phyloP scores from a whole-genome alignment of 2,888 invertebrate species.

The Harpalus rufipes region DNA sequence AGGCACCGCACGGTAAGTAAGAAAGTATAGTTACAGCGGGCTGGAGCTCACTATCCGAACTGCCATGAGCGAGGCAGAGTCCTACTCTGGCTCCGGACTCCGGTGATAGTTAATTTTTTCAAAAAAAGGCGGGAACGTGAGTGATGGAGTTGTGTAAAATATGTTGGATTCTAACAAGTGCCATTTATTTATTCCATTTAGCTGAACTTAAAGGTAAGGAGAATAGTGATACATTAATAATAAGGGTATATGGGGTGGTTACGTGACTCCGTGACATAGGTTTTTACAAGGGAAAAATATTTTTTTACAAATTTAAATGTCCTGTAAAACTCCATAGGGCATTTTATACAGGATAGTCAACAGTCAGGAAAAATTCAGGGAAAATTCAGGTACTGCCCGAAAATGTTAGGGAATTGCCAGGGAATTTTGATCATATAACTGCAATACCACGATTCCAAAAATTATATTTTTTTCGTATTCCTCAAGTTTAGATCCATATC shows the following conservation, averaged over 20 bases:
- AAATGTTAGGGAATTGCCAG: no score
- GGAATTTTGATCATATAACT: no score
- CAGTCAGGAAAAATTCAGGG: no score
- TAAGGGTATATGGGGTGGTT: not conserved
- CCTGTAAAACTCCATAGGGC: no score
- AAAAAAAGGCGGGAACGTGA: not conserved
- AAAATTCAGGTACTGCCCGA: no score
- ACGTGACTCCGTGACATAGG: not conserved
- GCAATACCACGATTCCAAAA: no score
- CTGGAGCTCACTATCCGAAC: constrained; percentile 26
- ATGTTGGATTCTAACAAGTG: constrained; percentile 45
- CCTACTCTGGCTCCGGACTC: constrained; percentile 32
- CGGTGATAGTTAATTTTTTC: not conserved
- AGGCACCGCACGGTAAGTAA: not conserved
- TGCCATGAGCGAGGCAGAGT: constrained; percentile 42
- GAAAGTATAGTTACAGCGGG: not conserved
- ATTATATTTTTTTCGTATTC: no score
- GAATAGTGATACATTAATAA: not conserved
- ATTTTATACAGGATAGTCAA: no score
- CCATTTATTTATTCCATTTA: constrained; percentile 64
- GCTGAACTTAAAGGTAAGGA: constrained; percentile 61
- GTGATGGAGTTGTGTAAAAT: constrained; percentile 53
- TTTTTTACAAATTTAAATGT: not conserved
- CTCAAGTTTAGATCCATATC: no score
- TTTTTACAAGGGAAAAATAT: not conserved